A percentile compares a stretch with the other conserved stretches of the same genome.
Conservation (phyloP, 1,140 invertebrate genomes). For the Atta texana region DNA sequence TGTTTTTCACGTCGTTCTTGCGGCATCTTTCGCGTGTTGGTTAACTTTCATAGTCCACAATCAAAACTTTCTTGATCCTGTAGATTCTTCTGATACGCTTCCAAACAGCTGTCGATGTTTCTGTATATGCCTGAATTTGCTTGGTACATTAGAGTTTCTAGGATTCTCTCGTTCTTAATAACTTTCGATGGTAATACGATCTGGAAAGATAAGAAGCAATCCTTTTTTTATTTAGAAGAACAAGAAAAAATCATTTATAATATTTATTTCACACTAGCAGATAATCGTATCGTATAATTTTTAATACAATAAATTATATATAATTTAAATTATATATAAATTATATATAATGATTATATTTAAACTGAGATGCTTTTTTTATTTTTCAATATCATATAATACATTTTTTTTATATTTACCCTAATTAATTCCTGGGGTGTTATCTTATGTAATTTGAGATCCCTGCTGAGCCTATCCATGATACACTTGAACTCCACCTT, state of each 20-base stretch:
- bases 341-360: background rate
- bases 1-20: slow-evolving; percentile 53
- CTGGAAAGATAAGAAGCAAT: slow-evolving; percentile 83
- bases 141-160: slow-evolving; percentile 97
- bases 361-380: background rate
- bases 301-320: background rate
- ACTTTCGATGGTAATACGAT: slow-evolving; percentile 97
- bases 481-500: slow-evolving; percentile 96
- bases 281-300: background rate
- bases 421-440: slow-evolving; percentile 97
- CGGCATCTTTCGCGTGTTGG: background rate
- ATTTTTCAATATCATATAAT: background rate
- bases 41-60: slow-evolving; percentile 78
- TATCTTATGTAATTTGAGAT: slow-evolving; percentile 96
- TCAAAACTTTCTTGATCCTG: slow-evolving; percentile 92
- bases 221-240: background rate
- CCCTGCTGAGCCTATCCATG: slow-evolving; percentile 95
- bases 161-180: slow-evolving; percentile 96
- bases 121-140: slow-evolving; percentile 97
- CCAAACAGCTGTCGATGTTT: slow-evolving; percentile 94
- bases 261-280: background rate
- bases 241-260: background rate
- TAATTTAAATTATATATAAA: too few species aligned
- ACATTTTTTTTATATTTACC: slow-evolving; percentile 83
- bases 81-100: slow-evolving; percentile 94